These are phyloP conservation scores for Nysson spinosus DNA, from an alignment of 2,888 invertebrate genomes.

Conservation along the genomic window DNA sequence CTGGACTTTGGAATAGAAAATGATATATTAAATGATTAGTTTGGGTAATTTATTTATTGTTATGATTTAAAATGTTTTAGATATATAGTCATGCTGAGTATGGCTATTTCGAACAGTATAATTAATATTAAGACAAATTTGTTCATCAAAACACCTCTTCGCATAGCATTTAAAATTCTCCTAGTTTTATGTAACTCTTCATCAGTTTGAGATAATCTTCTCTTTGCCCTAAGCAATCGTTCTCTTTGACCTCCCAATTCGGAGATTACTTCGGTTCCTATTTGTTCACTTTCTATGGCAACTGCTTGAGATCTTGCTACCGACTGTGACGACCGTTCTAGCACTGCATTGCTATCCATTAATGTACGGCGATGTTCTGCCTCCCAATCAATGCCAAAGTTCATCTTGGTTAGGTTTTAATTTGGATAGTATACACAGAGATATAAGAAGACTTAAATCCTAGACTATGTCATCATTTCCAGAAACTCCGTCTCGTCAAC, in stretches of 20 bases:
- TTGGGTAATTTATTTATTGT: too few species aligned
- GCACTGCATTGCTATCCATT: slow-evolving; percentile 79
- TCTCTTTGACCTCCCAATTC: slow-evolving; percentile 89
- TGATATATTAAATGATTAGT: too few species aligned
- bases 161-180: slow-evolving; percentile 83
- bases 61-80: slow-evolving; percentile 80
- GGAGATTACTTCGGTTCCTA: slow-evolving; percentile 87
- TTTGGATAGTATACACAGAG: neutral
- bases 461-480: slow-evolving; percentile 44
- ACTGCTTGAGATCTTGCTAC: slow-evolving; percentile 85
- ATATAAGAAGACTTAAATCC: slow-evolving; percentile 4
- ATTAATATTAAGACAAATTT: slow-evolving; percentile 86
- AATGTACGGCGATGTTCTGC: slow-evolving; percentile 81
- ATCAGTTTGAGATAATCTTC: slow-evolving; percentile 85
- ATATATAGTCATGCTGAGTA: slow-evolving; percentile 82
- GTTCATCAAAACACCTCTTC: slow-evolving; percentile 85
- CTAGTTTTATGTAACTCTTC: slow-evolving; percentile 83
- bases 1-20: too few species aligned
- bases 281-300: slow-evolving; percentile 88
- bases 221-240: slow-evolving; percentile 82
- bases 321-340: slow-evolving; percentile 82
- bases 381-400: slow-evolving; percentile 77
- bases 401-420: slow-evolving; percentile 58
- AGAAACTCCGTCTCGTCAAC: slow-evolving; percentile 57
- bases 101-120: slow-evolving; percentile 84